Conservation (phyloP, 2,888 invertebrate species). For the Leistus spinibarbis region DNA sequence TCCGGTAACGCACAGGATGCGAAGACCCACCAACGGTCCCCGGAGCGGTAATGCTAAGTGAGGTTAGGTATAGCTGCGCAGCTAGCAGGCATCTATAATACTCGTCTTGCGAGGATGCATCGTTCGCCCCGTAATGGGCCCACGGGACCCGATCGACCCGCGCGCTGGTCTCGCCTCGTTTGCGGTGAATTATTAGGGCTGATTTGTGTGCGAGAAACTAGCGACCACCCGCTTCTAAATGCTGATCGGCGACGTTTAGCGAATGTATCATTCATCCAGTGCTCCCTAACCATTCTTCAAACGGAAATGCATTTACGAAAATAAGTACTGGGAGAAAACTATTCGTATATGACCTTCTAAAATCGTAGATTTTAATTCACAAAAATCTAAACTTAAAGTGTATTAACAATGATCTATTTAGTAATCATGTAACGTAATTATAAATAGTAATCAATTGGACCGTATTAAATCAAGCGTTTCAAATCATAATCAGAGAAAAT, state of each 20-base stretch:
- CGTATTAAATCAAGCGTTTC: too few species aligned
- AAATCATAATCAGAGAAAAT: too few species aligned
- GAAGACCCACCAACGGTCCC: not conserved
- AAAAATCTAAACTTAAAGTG: too few species aligned
- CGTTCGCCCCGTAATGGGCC: not conserved
- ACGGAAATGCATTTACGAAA: too few species aligned
- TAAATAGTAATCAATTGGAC: too few species aligned
- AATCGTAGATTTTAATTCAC: too few species aligned
- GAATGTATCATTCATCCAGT: not conserved
- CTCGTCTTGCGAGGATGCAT: not conserved
- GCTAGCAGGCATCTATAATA: not conserved
- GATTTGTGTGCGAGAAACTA: conserved; percentile 6
- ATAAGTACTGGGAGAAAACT: too few species aligned
- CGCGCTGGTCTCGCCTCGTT: conserved; percentile 5
- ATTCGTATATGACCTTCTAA: too few species aligned
- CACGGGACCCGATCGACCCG: conserved; percentile 14
- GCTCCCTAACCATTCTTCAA: too few species aligned
- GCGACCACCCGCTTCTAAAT: not conserved
- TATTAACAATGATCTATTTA: too few species aligned
- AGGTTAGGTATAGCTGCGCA: not conserved
- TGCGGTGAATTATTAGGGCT: conserved; percentile 11
- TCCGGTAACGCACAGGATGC: conserved; percentile 22
- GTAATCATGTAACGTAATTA: too few species aligned
- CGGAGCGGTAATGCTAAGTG: conserved; percentile 11
- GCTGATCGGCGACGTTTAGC: not conserved